Percentiles rank a stretch among this genome's conserved stretches.
These are phyloP conservation scores for Pocillopora verrucosa DNA, from an alignment of 64 coral and sea anemone species.

Conservation along the genomic window DNA sequence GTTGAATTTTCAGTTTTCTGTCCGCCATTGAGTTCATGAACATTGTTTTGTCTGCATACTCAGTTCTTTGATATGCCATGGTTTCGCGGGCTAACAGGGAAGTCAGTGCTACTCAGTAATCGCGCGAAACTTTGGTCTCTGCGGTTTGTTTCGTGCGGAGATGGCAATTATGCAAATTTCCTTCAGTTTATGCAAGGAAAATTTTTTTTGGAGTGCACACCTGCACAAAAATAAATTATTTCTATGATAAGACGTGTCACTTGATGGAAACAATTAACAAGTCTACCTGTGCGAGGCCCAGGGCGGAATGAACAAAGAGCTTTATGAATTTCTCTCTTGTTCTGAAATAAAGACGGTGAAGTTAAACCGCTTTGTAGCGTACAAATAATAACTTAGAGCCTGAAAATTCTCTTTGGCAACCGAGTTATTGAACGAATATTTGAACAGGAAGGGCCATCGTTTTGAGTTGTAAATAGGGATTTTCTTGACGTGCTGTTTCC, in stretches of 20 bases:
- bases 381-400: slow-evolving; percentile 24
- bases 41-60: slow-evolving; percentile 89
- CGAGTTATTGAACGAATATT: slow-evolving; percentile 24
- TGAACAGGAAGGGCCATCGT: slow-evolving; percentile 24
- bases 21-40: slow-evolving; percentile 86
- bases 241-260: slow-evolving; percentile 30
- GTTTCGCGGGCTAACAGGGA: not conserved
- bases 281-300: not conserved
- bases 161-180: slow-evolving; percentile 41
- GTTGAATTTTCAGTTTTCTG: slow-evolving; percentile 79
- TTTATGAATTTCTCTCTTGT: not conserved
- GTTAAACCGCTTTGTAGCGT: not conserved
- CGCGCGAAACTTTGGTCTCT: slow-evolving; percentile 8
- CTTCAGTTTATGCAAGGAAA: slow-evolving; percentile 24
- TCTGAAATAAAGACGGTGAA: not conserved
- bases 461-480: slow-evolving; percentile 16
- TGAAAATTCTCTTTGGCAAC: slow-evolving; percentile 26
- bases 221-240: slow-evolving; percentile 44
- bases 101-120: not conserved
- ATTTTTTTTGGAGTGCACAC: slow-evolving; percentile 24
- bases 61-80: slow-evolving; percentile 90
- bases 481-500: not conserved
- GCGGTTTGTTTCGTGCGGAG: not conserved
- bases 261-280: slow-evolving; percentile 31
- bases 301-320: not conserved